Conservation (phyloP, 2,113 vertebrate genomes). For the Myrmecophaga tridactyla region DNA sequence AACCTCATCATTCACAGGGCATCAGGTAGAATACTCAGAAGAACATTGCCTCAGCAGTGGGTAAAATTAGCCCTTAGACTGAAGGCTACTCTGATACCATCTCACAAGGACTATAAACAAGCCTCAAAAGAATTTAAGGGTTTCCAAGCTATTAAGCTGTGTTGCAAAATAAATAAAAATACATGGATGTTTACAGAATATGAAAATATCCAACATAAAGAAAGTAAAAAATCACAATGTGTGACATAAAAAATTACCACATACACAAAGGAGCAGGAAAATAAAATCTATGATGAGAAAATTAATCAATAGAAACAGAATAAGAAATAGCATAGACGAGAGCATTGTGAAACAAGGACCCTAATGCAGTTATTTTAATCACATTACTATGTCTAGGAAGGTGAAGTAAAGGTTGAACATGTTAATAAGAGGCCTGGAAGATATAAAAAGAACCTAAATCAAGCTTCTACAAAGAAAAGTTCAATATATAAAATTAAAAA, state of each 20-base stretch:
- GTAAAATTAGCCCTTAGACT: background rate
- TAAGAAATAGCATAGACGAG: background rate
- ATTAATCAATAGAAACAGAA: background rate
- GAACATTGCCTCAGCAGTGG: background rate
- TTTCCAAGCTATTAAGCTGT: background rate
- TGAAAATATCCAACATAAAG: background rate
- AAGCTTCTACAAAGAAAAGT: background rate
- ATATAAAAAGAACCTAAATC: background rate
- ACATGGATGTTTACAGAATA: background rate
- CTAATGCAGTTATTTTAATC: background rate
- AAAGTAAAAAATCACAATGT: background rate
- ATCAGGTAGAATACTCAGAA: too few relatives aligned
- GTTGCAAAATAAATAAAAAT: background rate
- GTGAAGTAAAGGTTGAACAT: background rate
- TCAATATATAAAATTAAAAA: background rate
- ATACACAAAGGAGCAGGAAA: background rate
- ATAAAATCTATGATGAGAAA: background rate
- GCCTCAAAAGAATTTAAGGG: background rate
- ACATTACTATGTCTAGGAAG: background rate
- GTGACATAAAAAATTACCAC: background rate
- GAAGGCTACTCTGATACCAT: background rate
- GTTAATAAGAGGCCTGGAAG: background rate
- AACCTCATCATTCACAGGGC: background rate
- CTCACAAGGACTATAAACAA: slow-evolving; percentile 12
- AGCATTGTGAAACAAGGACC: background rate